Evolutionary conservation across 2,113 vertebrate species (phyloP).

Genomic region (Ictidomys tridecemlineatus): DNA sequence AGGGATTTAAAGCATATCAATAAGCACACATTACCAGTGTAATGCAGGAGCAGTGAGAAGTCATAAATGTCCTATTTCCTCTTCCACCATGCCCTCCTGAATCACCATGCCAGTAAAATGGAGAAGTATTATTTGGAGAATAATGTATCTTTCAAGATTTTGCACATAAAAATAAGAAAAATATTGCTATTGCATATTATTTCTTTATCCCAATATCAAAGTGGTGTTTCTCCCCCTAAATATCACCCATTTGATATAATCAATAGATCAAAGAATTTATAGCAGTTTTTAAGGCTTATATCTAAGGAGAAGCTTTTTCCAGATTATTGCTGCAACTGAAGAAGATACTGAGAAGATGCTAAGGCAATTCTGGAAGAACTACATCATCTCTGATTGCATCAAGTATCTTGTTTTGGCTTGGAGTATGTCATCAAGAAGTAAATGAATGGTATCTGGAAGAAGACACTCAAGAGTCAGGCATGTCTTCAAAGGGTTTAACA

Average conservation of each 20-base stretch:
- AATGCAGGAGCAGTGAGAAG: neutral
- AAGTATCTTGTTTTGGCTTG: neutral
- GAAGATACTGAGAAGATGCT: neutral
- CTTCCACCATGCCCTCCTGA: neutral
- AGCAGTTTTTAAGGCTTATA: neutral
- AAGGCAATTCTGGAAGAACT: neutral
- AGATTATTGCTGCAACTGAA: too few relatives aligned
- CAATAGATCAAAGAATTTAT: neutral
- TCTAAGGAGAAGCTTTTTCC: neutral
- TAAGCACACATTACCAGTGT: neutral
- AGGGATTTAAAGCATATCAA: neutral
- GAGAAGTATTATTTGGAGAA: neutral
- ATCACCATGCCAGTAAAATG: neutral
- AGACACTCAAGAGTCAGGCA: neutral
- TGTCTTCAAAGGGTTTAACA: neutral
- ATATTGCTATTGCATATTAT: neutral
- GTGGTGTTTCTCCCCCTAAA: neutral
- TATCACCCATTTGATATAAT: neutral
- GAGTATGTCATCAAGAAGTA: neutral
- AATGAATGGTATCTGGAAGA: neutral
- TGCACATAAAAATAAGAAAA: too few relatives aligned
- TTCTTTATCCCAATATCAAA: neutral
- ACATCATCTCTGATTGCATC: neutral
- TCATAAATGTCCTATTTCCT: neutral
- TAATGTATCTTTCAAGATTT: neutral